Conservation (phyloP, 2,888 invertebrate genomes). For the Mythimna loreyi region DNA sequence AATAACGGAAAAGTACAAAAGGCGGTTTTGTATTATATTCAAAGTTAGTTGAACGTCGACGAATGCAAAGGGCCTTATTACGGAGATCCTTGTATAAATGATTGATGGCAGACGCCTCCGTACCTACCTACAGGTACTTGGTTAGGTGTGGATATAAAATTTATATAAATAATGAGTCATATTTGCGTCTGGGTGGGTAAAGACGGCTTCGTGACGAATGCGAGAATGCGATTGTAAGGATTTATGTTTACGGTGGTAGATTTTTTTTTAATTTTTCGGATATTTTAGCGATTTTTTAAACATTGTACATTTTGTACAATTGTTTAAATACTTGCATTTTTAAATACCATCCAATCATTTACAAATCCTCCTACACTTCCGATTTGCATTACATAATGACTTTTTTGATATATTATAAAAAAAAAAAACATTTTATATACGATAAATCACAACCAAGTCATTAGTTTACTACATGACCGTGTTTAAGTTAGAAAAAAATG, state of each 20-base stretch:
- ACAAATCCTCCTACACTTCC: background rate
- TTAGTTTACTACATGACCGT: no score
- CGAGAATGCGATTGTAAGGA: no score
- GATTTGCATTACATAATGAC: no score
- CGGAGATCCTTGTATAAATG: conserved; percentile 70
- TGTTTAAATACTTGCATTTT: background rate
- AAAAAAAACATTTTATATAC: no score
- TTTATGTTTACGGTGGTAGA: no score
- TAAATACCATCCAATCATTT: background rate
- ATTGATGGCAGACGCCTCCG: conserved; percentile 68
- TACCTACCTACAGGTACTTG: conserved; percentile 21
- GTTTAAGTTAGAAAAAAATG: no score
- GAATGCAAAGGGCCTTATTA: conserved; percentile 78
- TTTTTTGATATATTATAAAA: no score
- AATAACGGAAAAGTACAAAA: conserved; percentile 24
- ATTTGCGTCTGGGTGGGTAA: conserved; percentile 41
- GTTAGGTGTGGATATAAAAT: conserved; percentile 31
- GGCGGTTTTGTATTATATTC: conserved; percentile 59
- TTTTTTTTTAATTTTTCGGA: no score
- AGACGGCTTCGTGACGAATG: conserved; percentile 69
- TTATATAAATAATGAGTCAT: conserved; percentile 47
- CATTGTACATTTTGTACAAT: background rate
- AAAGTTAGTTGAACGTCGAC: conserved; percentile 62
- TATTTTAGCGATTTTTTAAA: no score
- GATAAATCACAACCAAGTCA: no score